Base-by-base conservation (phyloP, 1,140 invertebrate genomes). In the Drosophila lini region DNA sequence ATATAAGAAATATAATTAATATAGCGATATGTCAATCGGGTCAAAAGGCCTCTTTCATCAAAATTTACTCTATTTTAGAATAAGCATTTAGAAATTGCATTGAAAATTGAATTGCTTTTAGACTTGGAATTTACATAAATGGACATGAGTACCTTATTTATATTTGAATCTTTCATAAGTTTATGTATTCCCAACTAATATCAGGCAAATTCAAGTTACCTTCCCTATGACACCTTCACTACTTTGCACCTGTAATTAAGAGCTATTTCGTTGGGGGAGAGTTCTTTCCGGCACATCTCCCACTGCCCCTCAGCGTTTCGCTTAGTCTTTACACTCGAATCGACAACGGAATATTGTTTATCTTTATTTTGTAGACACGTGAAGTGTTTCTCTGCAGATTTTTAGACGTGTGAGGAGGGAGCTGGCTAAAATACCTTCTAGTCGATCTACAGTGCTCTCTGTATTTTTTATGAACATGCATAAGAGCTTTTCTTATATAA, bases 281-380 rank as follows among this genome's bases (percentile, higher is more conserved):
- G 13, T 53, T 22, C 13, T 25, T 38, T 55, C 1, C 19, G 13
- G 13, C 13, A 38, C 19, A 38, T 10, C 32, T 10, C 32, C 9
- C 16, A 13, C 28, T 19, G 2, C 16, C 7, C 13, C n/a, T n/a
- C 25, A 31, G 15, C 32, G 25, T n/a, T n/a, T 13, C n/a, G 9
- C 34, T 32, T 6, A 28, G 32, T 53, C 32, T 25, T 1, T 13
- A 28, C 44, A 50, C 44, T 50, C 44, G 19, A 10, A 65, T 48
- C 34, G 22, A 13, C 60, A 25, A 11, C 15, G 15, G 15, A n/a
- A n/a, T 32, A 38, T 67, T 65, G 64, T 67, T 67, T 67, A 68
- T 68, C 64, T 68, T 67, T 67, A 40, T 19, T 48, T 67, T 48
- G 64, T 67, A 50, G 44, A 44, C 61, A 67, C 64, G 63, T 67